Evolutionary conservation across 2,113 vertebrate species (phyloP).

Genomic region (Datnioides undecimradiatus): DNA sequence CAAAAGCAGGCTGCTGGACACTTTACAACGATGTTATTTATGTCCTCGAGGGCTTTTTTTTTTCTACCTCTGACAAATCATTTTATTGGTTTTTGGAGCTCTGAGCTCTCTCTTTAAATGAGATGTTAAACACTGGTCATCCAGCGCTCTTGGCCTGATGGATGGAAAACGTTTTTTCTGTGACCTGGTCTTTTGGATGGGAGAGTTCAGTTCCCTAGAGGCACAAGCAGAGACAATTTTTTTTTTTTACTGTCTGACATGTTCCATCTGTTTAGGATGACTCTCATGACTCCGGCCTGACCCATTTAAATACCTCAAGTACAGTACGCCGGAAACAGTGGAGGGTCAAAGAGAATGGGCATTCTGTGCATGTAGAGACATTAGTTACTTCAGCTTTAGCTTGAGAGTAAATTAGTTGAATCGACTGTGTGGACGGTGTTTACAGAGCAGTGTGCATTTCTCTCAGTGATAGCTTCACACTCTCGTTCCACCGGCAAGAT

Average conservation of each 20-base stretch:
- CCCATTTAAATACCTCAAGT: slow-evolving; percentile 50
- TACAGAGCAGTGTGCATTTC: slow-evolving; percentile 4
- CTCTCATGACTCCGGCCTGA: slow-evolving; percentile 37
- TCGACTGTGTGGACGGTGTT: neutral
- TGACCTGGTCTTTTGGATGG: slow-evolving; percentile 43
- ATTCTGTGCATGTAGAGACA: neutral
- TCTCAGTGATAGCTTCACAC: neutral
- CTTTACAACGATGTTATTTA: neutral
- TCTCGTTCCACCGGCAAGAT: neutral
- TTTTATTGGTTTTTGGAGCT: neutral
- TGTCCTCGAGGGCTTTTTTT: neutral
- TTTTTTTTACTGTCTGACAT: slow-evolving; percentile 54
- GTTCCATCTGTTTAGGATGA: slow-evolving; percentile 57
- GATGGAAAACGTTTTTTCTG: slow-evolving; percentile 41
- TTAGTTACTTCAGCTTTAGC: slow-evolving; percentile 15
- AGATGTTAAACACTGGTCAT: slow-evolving; percentile 33
- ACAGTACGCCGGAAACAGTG: slow-evolving; percentile 9
- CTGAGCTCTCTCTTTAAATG: neutral
- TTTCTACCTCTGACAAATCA: neutral
- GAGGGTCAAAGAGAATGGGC: slow-evolving; percentile 4
- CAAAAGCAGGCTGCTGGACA: neutral
- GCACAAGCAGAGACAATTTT: slow-evolving; percentile 36
- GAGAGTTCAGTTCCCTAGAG: slow-evolving; percentile 51
- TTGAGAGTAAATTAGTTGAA: slow-evolving; percentile 26
- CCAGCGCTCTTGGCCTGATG: slow-evolving; percentile 5